Evolutionary conservation across 2,888 invertebrate species (phyloP).

Genomic region (Andrena bicolor): DNA sequence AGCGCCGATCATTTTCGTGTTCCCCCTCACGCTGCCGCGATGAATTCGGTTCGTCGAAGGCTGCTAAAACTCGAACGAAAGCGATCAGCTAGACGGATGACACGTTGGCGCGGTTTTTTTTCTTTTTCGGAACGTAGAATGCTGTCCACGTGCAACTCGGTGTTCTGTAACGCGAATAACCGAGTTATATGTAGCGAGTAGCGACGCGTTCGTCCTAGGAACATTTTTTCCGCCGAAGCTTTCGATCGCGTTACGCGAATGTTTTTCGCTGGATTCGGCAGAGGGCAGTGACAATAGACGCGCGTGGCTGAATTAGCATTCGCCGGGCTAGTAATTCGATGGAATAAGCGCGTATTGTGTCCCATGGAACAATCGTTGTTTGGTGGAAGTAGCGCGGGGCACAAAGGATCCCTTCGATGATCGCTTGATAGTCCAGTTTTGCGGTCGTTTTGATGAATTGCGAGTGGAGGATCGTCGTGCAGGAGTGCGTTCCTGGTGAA

Average conservation of each 20-base stretch:
- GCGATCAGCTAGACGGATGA: background rate
- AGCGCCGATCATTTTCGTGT: constrained; percentile 3
- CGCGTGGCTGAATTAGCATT: constrained; percentile 14
- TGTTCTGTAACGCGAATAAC: background rate
- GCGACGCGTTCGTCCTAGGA: background rate
- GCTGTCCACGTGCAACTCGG: background rate
- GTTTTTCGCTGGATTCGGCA: constrained; percentile 5
- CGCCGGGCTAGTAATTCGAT: constrained; percentile 3
- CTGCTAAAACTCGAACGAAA: constrained; percentile 2
- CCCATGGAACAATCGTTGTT: background rate
- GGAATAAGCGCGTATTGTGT: constrained; percentile 7
- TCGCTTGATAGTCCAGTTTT: background rate
- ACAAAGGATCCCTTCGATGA: background rate
- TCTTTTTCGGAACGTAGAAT: background rate
- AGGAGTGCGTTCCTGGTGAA: background rate
- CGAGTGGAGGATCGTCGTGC: background rate
- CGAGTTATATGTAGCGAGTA: background rate
- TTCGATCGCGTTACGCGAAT: background rate
- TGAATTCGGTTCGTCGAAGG: constrained; percentile 27
- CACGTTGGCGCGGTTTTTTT: background rate
- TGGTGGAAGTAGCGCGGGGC: background rate
- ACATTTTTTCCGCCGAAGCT: background rate
- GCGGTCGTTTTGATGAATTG: background rate
- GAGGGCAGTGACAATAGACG: constrained; percentile 1
- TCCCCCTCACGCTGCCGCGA: background rate